A percentile compares a stretch with the other conserved stretches of the same genome.
Conservation (phyloP, 2,888 invertebrate species). For the Hypsopygia costalis region DNA sequence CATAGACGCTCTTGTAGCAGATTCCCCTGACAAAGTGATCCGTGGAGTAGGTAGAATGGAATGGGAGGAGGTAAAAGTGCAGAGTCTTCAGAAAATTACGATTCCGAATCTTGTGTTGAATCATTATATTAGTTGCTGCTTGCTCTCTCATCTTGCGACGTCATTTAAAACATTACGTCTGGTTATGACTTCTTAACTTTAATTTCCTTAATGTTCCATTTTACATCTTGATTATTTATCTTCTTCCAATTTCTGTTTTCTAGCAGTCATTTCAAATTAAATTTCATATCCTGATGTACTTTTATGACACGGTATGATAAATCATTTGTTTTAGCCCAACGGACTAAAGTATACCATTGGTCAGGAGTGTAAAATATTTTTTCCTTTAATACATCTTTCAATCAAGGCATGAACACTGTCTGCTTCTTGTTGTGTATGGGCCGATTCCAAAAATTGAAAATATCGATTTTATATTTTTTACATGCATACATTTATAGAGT, state of each 20-base stretch:
- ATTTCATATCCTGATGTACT: not conserved
- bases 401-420: not conserved
- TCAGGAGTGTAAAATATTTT: slow-evolving; percentile 8
- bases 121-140: no score
- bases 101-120: no score
- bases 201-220: no score
- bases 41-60: no score
- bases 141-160: no score
- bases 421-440: slow-evolving; percentile 1
- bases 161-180: no score
- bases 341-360: slow-evolving; percentile 4
- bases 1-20: no score
- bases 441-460: not conserved
- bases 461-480: not conserved
- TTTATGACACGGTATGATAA: not conserved
- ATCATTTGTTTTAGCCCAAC: slow-evolving; percentile 9
- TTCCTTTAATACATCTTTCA: not conserved
- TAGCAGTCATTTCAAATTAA: not conserved
- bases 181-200: no score
- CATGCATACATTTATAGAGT: not conserved
- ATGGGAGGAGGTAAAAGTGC: no score
- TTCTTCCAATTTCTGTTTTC: not conserved
- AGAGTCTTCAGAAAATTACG: no score
- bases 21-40: no score
- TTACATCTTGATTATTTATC: no score